phyloP scores from a whole-genome alignment of 2,888 invertebrate species.

The Leucoptera coffeella region DNA sequence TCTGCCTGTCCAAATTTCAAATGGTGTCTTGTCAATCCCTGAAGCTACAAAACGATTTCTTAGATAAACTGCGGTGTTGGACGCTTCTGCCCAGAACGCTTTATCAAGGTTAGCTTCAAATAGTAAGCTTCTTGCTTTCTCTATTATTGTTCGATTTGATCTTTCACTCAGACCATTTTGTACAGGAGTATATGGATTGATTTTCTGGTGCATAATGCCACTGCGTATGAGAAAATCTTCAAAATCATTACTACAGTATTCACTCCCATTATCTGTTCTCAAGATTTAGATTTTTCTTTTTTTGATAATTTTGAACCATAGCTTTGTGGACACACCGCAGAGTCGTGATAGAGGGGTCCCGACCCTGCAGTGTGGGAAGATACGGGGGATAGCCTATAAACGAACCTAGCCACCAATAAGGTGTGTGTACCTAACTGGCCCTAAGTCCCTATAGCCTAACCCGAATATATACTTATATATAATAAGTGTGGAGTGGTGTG shows the following conservation, averaged over 20 bases:
- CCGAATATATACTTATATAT: no score
- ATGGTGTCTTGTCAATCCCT: constrained; percentile 8
- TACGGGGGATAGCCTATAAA: no score
- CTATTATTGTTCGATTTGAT: constrained; percentile 8
- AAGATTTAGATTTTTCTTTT: constrained; percentile 6
- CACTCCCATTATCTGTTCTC: constrained; percentile 7
- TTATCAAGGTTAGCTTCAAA: constrained; percentile 8
- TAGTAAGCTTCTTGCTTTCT: constrained; percentile 7
- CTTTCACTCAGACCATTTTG: constrained; percentile 9
- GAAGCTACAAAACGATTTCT: constrained; percentile 6
- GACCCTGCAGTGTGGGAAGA: no score
- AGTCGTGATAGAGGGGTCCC: no score
- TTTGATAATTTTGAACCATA: constrained; percentile 6
- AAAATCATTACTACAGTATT: constrained; percentile 8
- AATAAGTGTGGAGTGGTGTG: no score
- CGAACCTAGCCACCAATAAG: no score
- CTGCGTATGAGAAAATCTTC: constrained; percentile 5
- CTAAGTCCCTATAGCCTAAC: no score
- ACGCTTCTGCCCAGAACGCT: constrained; percentile 9
- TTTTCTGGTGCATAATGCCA: constrained; percentile 9
- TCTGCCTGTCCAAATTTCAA: no score
- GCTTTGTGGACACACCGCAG: no score
- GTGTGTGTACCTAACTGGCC: no score
- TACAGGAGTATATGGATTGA: constrained; percentile 8
- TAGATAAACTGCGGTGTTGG: constrained; percentile 6